Evolutionary conservation across 2,113 vertebrate species (phyloP), one percentile per base, ranked within the genome.

Genomic region (Oreochromis aureus): DNA sequence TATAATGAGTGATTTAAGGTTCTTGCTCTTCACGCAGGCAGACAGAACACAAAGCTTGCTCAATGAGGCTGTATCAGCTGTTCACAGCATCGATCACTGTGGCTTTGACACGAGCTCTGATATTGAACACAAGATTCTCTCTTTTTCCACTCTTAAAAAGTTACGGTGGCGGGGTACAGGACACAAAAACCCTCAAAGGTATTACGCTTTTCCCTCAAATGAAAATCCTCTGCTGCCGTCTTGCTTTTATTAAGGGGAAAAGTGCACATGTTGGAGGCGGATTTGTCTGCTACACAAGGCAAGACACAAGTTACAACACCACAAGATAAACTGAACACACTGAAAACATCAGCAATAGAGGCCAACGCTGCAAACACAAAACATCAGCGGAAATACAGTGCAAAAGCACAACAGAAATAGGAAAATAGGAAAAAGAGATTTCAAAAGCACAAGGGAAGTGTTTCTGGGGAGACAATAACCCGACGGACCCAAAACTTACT

Each of bases 341-440:
- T 46, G 58, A 61, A 61, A 61, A 61, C 30, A 10, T 0, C 58
- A 61, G 16, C 32, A 61, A 32, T 61, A 32, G n/a, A n/a, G n/a
- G n/a, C n/a, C n/a, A 61, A 18, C 0, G 0, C 15, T 61, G 27
- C 58, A 10, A 32, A 61, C 58, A 61, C 58, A 61, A 61, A 61
- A 61, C 30, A 61, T n/a, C 16, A 61, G 34, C 0, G 0, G 58
- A 34, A 61, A 61, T 0, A 34, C 16, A 30, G 10, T n/a, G n/a
- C n/a, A 10, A 34, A 34, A 61, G 1, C 3, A 61, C 16, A 61
- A 61, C 0, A 0, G 58, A 34, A 61, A 61, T 0, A 34, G 30
- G 58, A 19, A 10, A n/a, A n/a, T n/a, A n/a, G n/a, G n/a, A n/a
- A 34, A 34, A 61, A 18, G 1, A 0, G 0, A 59, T 3, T 59